Evolutionary conservation across 2,888 invertebrate species (phyloP).

Genomic region (Tineola bisselliella): DNA sequence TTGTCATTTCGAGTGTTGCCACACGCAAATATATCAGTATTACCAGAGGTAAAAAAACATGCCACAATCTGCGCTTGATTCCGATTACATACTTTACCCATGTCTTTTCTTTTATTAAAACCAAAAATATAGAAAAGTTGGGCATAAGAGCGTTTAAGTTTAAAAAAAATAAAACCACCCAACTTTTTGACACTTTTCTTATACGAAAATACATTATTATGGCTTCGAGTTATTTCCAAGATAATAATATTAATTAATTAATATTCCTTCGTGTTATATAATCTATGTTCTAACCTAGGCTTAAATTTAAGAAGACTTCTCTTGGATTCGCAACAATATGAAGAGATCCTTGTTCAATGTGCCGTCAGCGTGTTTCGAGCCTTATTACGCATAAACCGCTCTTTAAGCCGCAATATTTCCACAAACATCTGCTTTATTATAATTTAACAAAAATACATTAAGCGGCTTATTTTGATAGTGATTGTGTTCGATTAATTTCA

Average conservation of each 20-base stretch:
- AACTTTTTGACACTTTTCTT: slow-evolving; percentile 29
- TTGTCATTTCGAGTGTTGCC: slow-evolving; percentile 28
- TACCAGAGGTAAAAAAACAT: neutral
- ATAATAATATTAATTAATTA: slow-evolving; percentile 39
- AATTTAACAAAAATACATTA: too few species aligned
- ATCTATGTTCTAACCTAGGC: slow-evolving; percentile 1
- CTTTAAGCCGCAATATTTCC: too few species aligned
- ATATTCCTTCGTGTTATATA: slow-evolving; percentile 15
- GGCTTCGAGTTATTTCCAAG: slow-evolving; percentile 60
- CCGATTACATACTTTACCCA: neutral
- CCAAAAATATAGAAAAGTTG: neutral
- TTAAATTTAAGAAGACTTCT: slow-evolving; percentile 1
- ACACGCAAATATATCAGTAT: slow-evolving; percentile 22
- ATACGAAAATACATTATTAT: slow-evolving; percentile 69
- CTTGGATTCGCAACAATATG: neutral
- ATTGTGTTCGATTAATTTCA: too few species aligned
- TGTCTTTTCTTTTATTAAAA: neutral
- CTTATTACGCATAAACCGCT: neutral
- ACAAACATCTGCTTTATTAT: too few species aligned
- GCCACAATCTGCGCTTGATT: neutral
- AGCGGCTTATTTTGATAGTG: too few species aligned
- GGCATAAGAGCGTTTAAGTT: neutral
- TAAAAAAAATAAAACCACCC: neutral
- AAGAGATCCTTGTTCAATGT: neutral
- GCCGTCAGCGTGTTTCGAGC: neutral